Evolutionary conservation across 2,113 vertebrate species (phyloP), one percentile per base, ranked within the genome.

Genomic region (Echinops telfairi): DNA sequence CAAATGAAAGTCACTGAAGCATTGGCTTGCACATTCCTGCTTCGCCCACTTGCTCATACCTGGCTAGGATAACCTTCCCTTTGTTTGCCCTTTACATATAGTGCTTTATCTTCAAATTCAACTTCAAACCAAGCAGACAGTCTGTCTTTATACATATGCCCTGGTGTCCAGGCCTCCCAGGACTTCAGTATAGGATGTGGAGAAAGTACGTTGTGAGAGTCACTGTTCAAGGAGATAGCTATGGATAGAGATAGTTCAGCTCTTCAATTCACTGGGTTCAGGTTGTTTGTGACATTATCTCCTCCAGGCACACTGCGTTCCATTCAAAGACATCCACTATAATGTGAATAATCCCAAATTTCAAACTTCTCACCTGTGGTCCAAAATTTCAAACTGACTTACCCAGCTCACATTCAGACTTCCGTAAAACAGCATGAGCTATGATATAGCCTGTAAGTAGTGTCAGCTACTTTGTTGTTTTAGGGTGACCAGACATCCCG

Each of bases 311-410:
- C 9, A 16, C 6, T 53, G 19, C 2, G 53, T 81, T 29, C 5
- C 86, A 20, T 66, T 66, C 64, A 66, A 27, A 66, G 64, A 66
- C 64, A 66, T 2, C 8, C 64, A 66, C 64, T 27, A 29, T 6
- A 25, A 25, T 53, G 47, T 53, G 25, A 27, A 66, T 66, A 25
- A 43, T 36, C 38, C 7, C 43, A 12, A 92, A 17, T 66, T 77
- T 23, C 89, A 76, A 58, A 47, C n/a, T 88, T 86, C 73, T 81
- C 23, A 76, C 29, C 94, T 25, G 83, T 25, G 79, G 27, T 36
- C 78, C 84, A 33, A 38, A 62, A 43, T 53, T 58, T 73, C 64
- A 58, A 6, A 47, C 10, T 27, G n/a, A 84, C 17, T 68, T 84
- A 27, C 11, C 53, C 66, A 23, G 33, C n/a, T 77, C 70, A 33